These are phyloP conservation scores for Colaptes auratus DNA, from an alignment of 2,113 vertebrate genomes.

Conservation along the genomic window DNA sequence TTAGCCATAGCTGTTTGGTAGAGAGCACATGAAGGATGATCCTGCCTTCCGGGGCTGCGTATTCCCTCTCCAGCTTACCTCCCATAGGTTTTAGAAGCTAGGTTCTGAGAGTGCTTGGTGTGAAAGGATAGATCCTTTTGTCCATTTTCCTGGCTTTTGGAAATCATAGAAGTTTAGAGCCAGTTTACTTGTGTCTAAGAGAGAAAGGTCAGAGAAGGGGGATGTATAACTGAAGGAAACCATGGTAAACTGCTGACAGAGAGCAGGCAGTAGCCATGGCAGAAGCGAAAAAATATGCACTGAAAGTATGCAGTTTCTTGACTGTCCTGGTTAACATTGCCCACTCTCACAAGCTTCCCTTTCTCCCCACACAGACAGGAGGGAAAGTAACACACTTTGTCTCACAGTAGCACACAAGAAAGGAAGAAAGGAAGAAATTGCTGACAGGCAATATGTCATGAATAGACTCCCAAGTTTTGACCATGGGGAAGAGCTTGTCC, in stretches of 20 bases:
- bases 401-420: too few species aligned
- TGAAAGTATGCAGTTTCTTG: background rate
- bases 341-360: too few species aligned
- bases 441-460: background rate
- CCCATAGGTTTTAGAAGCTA: background rate
- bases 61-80: background rate
- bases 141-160: background rate
- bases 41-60: background rate
- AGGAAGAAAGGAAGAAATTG: background rate
- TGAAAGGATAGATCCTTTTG: background rate
- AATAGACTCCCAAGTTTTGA: background rate
- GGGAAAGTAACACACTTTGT: background rate
- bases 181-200: background rate
- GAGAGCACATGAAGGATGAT: background rate
- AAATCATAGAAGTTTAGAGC: background rate
- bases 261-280: background rate
- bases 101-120: background rate
- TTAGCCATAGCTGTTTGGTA: background rate
- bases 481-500: background rate
- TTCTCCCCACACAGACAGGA: background rate
- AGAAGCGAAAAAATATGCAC: background rate
- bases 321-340: background rate
- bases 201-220: background rate
- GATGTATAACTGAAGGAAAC: background rate
- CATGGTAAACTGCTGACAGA: background rate